Evolutionary conservation across 2,113 vertebrate genomes (phyloP).

Genomic region (Amblyornis subalaris): DNA sequence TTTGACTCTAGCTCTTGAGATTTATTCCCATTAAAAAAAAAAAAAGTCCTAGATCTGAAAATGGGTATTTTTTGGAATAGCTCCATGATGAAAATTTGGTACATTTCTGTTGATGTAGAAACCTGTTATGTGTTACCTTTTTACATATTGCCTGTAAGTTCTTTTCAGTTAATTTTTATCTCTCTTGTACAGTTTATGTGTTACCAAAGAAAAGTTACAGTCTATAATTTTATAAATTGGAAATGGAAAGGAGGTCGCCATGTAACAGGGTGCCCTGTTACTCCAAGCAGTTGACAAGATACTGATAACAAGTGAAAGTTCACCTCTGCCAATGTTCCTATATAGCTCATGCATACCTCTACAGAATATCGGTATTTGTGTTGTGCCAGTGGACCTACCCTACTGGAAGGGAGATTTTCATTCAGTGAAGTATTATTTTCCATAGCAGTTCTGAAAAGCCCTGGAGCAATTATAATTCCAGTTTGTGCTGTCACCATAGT

Average conservation of each 20-base stretch:
- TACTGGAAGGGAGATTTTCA: background rate
- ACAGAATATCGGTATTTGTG: background rate
- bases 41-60: background rate
- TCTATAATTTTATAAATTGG: background rate
- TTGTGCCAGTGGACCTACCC: background rate
- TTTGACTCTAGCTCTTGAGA: background rate
- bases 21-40: background rate
- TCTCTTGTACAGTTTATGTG: background rate
- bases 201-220: background rate
- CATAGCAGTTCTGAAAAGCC: background rate
- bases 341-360: accelerated
- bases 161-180: background rate
- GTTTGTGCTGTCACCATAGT: background rate
- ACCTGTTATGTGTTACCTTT: background rate
- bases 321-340: background rate
- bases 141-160: background rate
- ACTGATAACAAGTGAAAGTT: background rate
- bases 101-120: background rate
- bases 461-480: background rate
- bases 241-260: background rate
- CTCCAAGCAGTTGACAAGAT: background rate
- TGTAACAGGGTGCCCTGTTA: background rate
- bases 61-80: background rate
- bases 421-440: background rate
- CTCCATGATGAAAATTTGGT: background rate